Conservation (phyloP, 2,113 vertebrate genomes). For the Benitochromis conjunctus region DNA sequence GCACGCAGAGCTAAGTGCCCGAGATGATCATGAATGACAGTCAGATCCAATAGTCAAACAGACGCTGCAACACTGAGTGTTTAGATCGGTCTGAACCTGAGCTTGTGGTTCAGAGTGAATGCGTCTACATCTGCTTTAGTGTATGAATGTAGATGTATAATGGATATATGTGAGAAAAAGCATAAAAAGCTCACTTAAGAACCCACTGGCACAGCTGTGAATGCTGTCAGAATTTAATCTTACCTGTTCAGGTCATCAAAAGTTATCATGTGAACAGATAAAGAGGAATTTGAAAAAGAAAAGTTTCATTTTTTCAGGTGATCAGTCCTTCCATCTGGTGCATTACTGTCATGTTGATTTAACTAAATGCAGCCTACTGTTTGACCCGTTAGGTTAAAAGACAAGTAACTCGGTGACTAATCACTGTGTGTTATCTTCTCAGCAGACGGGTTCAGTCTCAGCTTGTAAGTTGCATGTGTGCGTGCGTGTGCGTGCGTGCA, state of each 20-base stretch:
- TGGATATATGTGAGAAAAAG: not conserved
- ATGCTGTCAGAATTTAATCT: not conserved
- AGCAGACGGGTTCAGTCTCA: constrained; percentile 44
- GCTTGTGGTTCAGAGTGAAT: not conserved
- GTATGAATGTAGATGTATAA: not conserved
- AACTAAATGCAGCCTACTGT: not conserved
- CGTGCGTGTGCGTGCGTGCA: no score
- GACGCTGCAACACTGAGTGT: not conserved
- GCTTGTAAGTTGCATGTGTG: constrained; percentile 60
- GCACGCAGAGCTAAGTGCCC: not conserved
- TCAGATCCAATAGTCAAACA: not conserved
- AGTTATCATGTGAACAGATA: not conserved
- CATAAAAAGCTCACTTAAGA: not conserved
- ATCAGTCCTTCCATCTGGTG: not conserved
- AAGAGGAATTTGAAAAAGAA: not conserved
- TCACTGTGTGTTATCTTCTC: constrained; percentile 42
- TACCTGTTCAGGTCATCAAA: not conserved
- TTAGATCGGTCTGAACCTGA: not conserved
- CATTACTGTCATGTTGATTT: not conserved
- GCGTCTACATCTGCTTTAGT: not conserved
- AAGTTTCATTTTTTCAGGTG: not conserved
- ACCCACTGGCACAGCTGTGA: not conserved
- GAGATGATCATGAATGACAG: not conserved
- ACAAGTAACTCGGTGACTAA: not conserved
- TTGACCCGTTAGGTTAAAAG: not conserved